Evolutionary conservation across 1,140 invertebrate genomes (phyloP), one percentile per base, ranked within the genome.

Genomic region (Samia ricini): DNA sequence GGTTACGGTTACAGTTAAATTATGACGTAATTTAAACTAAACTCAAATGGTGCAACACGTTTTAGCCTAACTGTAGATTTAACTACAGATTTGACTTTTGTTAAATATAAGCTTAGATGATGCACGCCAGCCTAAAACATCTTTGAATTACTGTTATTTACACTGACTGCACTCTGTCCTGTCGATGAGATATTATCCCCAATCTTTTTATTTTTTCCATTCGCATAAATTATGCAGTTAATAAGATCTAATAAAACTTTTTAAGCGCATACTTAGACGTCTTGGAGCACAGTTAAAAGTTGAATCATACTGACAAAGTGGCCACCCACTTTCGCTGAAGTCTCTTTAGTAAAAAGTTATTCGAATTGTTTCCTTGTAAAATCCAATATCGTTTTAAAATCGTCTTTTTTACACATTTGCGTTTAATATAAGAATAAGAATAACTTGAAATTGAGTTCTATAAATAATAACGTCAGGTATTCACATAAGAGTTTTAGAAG

Each of bases 201-300:
- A 20, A 20, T 21, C 26, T 29, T 36, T 57, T 57, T 57, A 36
- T 20, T 57, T 29, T 42, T 7, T 12, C n/a, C 19, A 21, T 15
- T 20, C 29, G 22, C 29, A 21, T 57, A 36, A 57, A 57, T 42
- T 10, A 21, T 20, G 18, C 18, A n/a, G 56, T 57, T 57, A 36
- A 33, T 57, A 57, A 57, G 33, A 36, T 57, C 15, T 20, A 33
- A 36, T n/a, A 36, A 36, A 57, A 57, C 29, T 57, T 57, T 57
- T 42, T 57, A 19, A 42, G 33, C 18, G 29, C 29, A 57, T 57
- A 57, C 29, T 57, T 42, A 57, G 20, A 29, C 29, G 20, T 20
- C 22, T 20, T 15, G 18, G 7, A 36, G 56, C 26, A 29, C 52
- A 55, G 52, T 55, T 55, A 55, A 24, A 55, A 55, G 20, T 55